Base-by-base conservation (phyloP, 2,113 vertebrate genomes). In the Ivindomyrus marchei region DNA sequence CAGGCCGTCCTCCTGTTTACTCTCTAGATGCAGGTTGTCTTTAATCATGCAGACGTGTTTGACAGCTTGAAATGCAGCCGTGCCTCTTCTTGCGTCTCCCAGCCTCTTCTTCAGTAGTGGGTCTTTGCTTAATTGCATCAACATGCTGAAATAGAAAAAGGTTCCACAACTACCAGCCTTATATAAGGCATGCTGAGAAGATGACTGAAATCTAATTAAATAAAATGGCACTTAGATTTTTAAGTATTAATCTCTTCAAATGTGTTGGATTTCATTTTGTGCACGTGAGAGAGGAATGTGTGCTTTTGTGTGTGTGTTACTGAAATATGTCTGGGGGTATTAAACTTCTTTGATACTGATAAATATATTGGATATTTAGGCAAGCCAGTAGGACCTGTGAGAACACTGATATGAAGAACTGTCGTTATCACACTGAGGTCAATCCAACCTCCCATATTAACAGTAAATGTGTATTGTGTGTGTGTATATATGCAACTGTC, bases 21-120 rank as follows among this genome's bases (percentile, higher is more conserved):
- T 93, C 93, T 95, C 87, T 90, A 92, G 92, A 94, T 94, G 92
- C 93, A 94, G 94, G 94, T 95, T 95, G 95, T 95, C 94, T 94
- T 96, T 94, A 95, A 96, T 96, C 95, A 96, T 92, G 93, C 91
- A 91, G 92, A 93, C 93, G 93, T 95, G 95, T 96, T 96, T 96
- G 96, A 96, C 95, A 96, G 93, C 92, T 94, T 87, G 91, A 95
- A 95, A 95, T 93, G 92, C 90, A 89, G 92, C 93, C 92, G 93
- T 93, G 93, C 94, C 94, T 94, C 93, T 95, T 95, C 96, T 95
- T 95, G 96, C 94, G 90, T 93, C 94, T 94, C 92, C 90, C 92
- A 93, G 94, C 95, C 94, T 96, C 94, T 90, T 92, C 90, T 66
- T 86, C 70, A 84, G 90, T 91, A 92, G 90, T 92, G 93, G 89